phyloP scores from a whole-genome alignment of 64 coral and sea anemone genomes.

The Porites australiensis region DNA sequence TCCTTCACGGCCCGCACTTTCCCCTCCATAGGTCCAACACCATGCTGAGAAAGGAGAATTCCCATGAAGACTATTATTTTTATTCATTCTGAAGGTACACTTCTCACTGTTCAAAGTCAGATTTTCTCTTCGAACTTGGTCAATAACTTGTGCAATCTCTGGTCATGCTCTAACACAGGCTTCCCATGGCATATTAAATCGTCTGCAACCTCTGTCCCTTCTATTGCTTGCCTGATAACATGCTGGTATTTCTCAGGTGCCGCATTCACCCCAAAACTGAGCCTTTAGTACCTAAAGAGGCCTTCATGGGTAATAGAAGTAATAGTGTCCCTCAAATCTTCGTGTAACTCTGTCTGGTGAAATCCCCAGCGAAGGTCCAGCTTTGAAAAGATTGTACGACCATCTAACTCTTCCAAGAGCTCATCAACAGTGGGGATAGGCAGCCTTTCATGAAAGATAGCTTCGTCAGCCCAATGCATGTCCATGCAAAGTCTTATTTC shows the following conservation, averaged over 20 bases:
- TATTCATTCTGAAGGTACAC: conserved; percentile 40
- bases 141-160: not conserved
- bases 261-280: conserved; percentile 10
- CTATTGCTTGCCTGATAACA: conserved; percentile 39
- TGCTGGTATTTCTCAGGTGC: conserved; percentile 66
- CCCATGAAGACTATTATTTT: conserved; percentile 29
- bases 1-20: conserved; percentile 25
- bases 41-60: conserved; percentile 25
- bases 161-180: not conserved
- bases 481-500: conserved; percentile 12
- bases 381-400: conserved; percentile 33
- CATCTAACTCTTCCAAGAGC: conserved; percentile 34
- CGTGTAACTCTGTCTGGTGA: conserved; percentile 39
- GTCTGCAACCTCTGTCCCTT: not conserved
- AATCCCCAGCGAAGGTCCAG: conserved; percentile 22
- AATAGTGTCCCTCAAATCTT: conserved; percentile 9
- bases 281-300: conserved; percentile 26
- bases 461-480: not conserved
- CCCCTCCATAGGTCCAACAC: conserved; percentile 18
- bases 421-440: conserved; percentile 10
- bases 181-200: not conserved
- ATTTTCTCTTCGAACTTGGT: conserved; percentile 2
- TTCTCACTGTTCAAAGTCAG: conserved; percentile 13
- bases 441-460: conserved; percentile 4
- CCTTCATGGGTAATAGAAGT: conserved; percentile 2